Evolutionary conservation across 2,113 vertebrate species (phyloP).

Genomic region (Limanda limanda): DNA sequence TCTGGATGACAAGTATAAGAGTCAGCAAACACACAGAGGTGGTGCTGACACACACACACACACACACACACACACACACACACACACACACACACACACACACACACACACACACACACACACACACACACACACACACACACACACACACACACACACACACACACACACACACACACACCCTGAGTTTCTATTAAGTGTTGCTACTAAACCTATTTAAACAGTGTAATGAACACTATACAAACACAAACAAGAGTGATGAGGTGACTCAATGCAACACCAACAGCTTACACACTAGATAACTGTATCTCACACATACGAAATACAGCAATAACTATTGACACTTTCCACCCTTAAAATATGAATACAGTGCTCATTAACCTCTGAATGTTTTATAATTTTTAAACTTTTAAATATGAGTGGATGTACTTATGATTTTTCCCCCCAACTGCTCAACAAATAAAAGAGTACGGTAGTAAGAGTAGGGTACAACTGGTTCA

Average conservation of each 20-base stretch:
- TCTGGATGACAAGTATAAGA: conserved; percentile 60
- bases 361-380: neutral
- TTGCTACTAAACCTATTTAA: conserved; percentile 74
- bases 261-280: conserved; percentile 44
- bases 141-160: no score
- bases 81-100: no score
- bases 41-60: conserved; percentile 30
- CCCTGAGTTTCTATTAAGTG: conserved; percentile 60
- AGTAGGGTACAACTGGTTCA: neutral
- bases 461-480: no score
- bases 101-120: no score
- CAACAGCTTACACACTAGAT: conserved; percentile 28
- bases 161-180: conserved; percentile 20
- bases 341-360: conserved; percentile 32
- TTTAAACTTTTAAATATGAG: no score
- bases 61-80: neutral
- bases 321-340: conserved; percentile 19
- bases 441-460: neutral
- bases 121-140: no score
- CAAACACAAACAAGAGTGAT: conserved; percentile 69
- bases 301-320: conserved; percentile 23
- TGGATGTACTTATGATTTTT: no score
- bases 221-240: conserved; percentile 72
- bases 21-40: conserved; percentile 60
- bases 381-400: no score